A percentile compares a stretch with the other conserved stretches of the same genome.
phyloP scores from a whole-genome alignment of 2,797 vertebrate species.

The Poecile montanus region DNA sequence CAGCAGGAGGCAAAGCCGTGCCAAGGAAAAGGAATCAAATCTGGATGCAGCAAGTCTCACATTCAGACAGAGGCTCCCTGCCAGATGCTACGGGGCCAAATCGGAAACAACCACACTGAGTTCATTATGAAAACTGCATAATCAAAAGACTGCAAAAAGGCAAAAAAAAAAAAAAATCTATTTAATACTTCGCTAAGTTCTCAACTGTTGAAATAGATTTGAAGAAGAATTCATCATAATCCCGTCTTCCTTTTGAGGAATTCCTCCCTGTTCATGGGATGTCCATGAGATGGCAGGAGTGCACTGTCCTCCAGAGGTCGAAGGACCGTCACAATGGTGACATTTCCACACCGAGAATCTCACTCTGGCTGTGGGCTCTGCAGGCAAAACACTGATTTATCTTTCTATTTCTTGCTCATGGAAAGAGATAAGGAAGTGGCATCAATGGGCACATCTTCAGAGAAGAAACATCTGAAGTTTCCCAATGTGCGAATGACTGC shows the following conservation, averaged over 20 bases:
- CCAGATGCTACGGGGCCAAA: constrained; percentile 75
- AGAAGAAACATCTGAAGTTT: not conserved
- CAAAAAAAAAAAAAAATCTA: constrained; percentile 54
- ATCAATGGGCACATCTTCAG: not conserved
- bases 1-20: constrained; percentile 72
- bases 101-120: constrained; percentile 79
- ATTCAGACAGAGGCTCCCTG: constrained; percentile 59
- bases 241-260: constrained; percentile 59
- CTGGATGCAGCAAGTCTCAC: constrained; percentile 69
- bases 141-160: constrained; percentile 74
- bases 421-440: not conserved
- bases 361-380: not conserved
- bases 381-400: not conserved
- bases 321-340: rapidly evolving
- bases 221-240: constrained; percentile 69
- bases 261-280: constrained; percentile 58
- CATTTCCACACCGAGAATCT: not conserved
- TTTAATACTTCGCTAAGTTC: constrained; percentile 73
- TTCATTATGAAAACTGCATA: constrained; percentile 71
- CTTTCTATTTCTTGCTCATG: not conserved
- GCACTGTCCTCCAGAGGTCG: not conserved
- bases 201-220: constrained; percentile 71
- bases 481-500: not conserved
- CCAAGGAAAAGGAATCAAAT: constrained; percentile 77
- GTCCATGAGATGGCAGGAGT: constrained; percentile 76